A percentile compares a stretch with the other conserved stretches of the same genome.
Evolutionary conservation across 2,888 invertebrate species (phyloP).

Genomic region (Drosophila demipolita): DNA sequence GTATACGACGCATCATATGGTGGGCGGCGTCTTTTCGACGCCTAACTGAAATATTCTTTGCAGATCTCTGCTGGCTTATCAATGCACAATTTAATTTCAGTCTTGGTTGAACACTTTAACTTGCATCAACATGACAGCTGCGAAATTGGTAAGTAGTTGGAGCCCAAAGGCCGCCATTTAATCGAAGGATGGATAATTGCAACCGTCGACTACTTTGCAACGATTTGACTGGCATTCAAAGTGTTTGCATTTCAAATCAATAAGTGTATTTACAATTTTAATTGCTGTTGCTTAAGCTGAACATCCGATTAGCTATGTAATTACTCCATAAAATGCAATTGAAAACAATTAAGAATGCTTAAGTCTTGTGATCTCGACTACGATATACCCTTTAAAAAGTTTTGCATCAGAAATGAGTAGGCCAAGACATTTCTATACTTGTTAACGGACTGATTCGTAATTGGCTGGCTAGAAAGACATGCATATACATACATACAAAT

Average conservation of each 20-base stretch:
- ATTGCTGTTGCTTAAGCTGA: constrained; percentile 3
- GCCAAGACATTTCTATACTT: too few species aligned
- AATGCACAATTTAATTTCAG: constrained; percentile 63
- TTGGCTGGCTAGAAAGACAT: too few species aligned
- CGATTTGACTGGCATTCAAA: constrained; percentile 51
- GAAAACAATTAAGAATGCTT: not conserved
- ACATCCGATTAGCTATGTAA: constrained; percentile 22
- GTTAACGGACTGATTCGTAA: too few species aligned
- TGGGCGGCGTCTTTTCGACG: constrained; percentile 31
- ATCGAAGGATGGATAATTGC: too few species aligned
- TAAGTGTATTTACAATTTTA: constrained; percentile 32
- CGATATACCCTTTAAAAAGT: too few species aligned
- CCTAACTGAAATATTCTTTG: constrained; percentile 49
- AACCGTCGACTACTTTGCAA: constrained; percentile 5
- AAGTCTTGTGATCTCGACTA: too few species aligned
- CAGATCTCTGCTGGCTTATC: constrained; percentile 69
- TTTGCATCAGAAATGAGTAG: too few species aligned
- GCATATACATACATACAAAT: too few species aligned
- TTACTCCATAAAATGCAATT: constrained; percentile 13
- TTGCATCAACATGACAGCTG: constrained; percentile 77
- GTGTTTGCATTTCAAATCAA: constrained; percentile 25
- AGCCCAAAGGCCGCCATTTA: constrained; percentile 2
- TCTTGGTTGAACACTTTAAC: constrained; percentile 76
- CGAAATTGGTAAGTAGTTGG: constrained; percentile 76
- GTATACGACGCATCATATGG: constrained; percentile 52